Evolutionary conservation across 2,113 vertebrate species (phyloP).

Genomic region (Toxostoma redivivum): DNA sequence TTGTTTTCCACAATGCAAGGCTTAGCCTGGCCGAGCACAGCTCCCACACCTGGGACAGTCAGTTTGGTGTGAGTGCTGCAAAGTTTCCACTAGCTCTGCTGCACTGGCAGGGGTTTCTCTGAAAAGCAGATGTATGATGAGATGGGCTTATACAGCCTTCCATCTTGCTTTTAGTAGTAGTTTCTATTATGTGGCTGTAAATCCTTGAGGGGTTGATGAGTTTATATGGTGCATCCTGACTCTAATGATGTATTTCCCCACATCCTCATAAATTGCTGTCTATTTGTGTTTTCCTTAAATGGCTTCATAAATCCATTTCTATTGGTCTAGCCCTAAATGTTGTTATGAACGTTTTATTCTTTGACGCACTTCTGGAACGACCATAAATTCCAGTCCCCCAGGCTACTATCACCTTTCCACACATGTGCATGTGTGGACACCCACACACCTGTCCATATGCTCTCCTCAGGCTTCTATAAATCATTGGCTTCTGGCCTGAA

Average conservation of each 20-base stretch:
- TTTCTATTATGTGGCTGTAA: constrained; percentile 19
- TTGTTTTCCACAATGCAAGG: not conserved
- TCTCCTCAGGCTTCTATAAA: not conserved
- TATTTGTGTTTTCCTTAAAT: constrained; percentile 39
- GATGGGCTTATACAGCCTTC: constrained; percentile 13
- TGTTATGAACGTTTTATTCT: constrained; percentile 13
- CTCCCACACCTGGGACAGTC: not conserved
- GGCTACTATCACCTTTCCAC: not conserved
- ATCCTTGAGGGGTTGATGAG: constrained; percentile 21
- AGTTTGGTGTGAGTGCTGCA: not conserved
- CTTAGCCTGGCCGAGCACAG: not conserved
- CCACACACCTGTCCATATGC: rapidly evolving
- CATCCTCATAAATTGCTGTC: constrained; percentile 45
- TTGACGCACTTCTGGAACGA: not conserved
- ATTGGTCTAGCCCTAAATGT: constrained; percentile 26
- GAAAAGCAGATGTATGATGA: not conserved
- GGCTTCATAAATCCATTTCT: constrained; percentile 48
- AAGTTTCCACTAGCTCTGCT: not conserved
- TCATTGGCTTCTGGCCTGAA: not conserved
- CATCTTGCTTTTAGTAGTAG: constrained; percentile 31
- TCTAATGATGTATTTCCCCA: constrained; percentile 31
- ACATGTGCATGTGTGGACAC: not conserved
- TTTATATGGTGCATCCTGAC: constrained; percentile 12
- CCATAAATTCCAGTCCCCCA: not conserved
- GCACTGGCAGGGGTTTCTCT: not conserved